Conservation (phyloP, 2,888 invertebrate species). For the Microctonus hyperodae region DNA sequence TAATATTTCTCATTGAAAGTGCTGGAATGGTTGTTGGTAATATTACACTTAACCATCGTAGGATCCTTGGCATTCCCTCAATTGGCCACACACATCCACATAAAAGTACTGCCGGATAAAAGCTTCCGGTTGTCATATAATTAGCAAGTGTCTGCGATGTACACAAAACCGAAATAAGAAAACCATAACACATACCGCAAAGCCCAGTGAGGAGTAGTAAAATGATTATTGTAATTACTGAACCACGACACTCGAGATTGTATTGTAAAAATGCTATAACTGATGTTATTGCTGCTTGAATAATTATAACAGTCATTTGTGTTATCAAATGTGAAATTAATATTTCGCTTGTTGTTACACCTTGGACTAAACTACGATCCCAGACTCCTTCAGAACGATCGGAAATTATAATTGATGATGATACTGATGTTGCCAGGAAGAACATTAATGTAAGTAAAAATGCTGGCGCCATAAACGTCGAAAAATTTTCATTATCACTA, state of each 20-base stretch:
- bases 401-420: conserved; percentile 81
- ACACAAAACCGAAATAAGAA: conserved; percentile 82
- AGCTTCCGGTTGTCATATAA: conserved; percentile 85
- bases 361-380: conserved; percentile 86
- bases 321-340: conserved; percentile 80
- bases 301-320: conserved; percentile 75
- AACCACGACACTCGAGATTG: conserved; percentile 71
- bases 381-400: conserved; percentile 86
- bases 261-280: conserved; percentile 70
- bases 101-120: conserved; percentile 87
- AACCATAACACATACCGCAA: conserved; percentile 86
- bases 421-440: conserved; percentile 84
- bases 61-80: conserved; percentile 72
- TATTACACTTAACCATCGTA: conserved; percentile 70
- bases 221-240: conserved; percentile 68
- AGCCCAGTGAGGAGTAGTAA: conserved; percentile 77
- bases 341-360: conserved; percentile 80
- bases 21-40: conserved; percentile 85
- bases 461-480: conserved; percentile 85
- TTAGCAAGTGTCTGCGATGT: conserved; percentile 82
- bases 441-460: conserved; percentile 85
- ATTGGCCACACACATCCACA: conserved; percentile 80
- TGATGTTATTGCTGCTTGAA: conserved; percentile 74
- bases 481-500: conserved; percentile 72
- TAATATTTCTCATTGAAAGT: conserved; percentile 76